Conservation (phyloP, 2,797 vertebrate genomes). For the Pseudomugil gertrudae region DNA sequence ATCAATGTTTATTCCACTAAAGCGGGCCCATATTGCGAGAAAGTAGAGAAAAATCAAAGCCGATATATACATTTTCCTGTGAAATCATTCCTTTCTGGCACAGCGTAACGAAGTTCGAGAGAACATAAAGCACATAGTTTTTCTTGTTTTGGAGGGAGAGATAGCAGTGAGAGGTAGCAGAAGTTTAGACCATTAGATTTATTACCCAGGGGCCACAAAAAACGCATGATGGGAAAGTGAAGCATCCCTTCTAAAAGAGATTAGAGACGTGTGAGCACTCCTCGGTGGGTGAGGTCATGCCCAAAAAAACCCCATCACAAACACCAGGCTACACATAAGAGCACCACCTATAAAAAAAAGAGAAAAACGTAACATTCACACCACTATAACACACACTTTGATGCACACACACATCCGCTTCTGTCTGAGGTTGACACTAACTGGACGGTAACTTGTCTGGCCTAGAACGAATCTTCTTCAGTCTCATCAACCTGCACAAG, state of each 20-base stretch:
- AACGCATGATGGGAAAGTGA: slow-evolving; percentile 76
- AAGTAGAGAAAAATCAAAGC: slow-evolving; percentile 87
- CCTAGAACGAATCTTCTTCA: neutral
- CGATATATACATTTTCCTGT: slow-evolving; percentile 85
- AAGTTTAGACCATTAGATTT: slow-evolving; percentile 85
- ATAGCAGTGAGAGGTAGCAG: slow-evolving; percentile 73
- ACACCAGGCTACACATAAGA: slow-evolving; percentile 57
- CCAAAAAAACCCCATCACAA: slow-evolving; percentile 60
- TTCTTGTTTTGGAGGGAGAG: slow-evolving; percentile 47
- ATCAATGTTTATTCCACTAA: slow-evolving; percentile 88
- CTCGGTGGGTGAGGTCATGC: slow-evolving; percentile 79
- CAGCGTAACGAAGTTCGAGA: slow-evolving; percentile 80
- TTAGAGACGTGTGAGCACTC: slow-evolving; percentile 79
- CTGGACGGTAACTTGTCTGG: neutral
- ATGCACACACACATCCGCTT: slow-evolving; percentile 8
- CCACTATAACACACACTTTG: neutral
- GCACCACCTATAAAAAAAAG: neutral
- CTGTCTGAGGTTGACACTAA: neutral
- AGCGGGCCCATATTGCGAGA: slow-evolving; percentile 80
- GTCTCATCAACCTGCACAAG: neutral
- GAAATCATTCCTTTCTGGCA: slow-evolving; percentile 82
- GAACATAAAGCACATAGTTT: slow-evolving; percentile 80
- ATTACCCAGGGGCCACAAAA: slow-evolving; percentile 78
- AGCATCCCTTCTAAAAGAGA: slow-evolving; percentile 82
- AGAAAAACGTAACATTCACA: neutral